Conservation (phyloP, 2,113 vertebrate species). For the Stegostoma tigrinum region DNA sequence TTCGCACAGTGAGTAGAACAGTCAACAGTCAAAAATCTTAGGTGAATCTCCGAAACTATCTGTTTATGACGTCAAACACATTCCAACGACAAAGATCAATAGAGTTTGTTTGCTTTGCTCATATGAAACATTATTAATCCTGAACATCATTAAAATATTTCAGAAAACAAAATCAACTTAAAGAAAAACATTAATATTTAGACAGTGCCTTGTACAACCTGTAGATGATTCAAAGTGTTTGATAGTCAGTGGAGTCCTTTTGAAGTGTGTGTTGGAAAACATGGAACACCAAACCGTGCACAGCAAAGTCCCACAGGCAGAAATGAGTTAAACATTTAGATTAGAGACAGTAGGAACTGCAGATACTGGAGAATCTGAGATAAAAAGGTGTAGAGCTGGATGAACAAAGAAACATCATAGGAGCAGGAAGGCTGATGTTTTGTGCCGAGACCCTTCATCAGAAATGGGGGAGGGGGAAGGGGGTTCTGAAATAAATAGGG, state of each 20-base stretch:
- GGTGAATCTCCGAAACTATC: too few species aligned
- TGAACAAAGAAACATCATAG: too few species aligned
- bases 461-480: too few species aligned
- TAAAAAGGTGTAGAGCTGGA: too few species aligned
- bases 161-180: neutral
- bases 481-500: too few species aligned
- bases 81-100: neutral
- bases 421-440: too few species aligned
- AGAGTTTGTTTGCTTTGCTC: neutral
- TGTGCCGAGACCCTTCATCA: too few species aligned
- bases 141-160: neutral
- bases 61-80: neutral
- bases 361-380: too few species aligned
- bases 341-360: too few species aligned
- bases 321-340: neutral
- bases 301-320: neutral
- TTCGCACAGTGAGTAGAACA: neutral
- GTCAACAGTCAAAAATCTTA: neutral
- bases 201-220: neutral
- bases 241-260: neutral
- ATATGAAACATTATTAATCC: neutral
- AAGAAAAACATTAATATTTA: neutral
- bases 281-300: neutral
- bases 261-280: neutral
- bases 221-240: neutral